Evolutionary conservation across 2,888 invertebrate genomes (phyloP).

Genomic region (Aporophyla lueneburgensis): DNA sequence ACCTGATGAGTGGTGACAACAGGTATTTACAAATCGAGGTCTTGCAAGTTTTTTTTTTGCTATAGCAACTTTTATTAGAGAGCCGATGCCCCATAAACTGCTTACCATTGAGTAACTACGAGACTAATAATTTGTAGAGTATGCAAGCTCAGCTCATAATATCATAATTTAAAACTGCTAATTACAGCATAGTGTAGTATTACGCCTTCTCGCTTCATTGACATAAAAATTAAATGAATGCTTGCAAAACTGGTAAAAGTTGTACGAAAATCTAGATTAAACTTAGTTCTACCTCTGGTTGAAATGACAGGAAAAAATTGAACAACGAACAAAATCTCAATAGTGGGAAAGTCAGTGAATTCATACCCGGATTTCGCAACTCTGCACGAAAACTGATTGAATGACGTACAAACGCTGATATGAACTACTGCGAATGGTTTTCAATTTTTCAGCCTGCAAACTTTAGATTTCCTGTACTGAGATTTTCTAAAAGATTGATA

Average conservation of each 20-base stretch:
- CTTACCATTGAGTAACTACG: background rate
- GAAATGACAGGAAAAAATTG: conserved; percentile 2
- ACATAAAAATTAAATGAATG: no score
- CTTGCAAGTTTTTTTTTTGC: background rate
- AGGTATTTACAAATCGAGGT: background rate
- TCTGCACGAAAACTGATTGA: conserved; percentile 43
- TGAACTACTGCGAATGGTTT: conserved; percentile 14
- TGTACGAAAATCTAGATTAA: background rate
- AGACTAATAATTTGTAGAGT: background rate
- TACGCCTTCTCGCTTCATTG: background rate
- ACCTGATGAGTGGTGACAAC: background rate
- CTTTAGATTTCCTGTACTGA: background rate
- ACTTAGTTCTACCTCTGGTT: background rate
- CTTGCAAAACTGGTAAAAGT: background rate
- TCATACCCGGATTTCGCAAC: conserved; percentile 29
- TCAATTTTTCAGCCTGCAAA: conserved; percentile 5
- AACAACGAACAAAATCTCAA: conserved; percentile 4
- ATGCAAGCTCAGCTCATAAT: background rate
- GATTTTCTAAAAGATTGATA: background rate
- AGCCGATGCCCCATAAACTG: background rate
- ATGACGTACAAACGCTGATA: conserved; percentile 32
- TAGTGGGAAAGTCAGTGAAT: background rate
- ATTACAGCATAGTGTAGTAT: background rate
- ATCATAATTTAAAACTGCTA: background rate
- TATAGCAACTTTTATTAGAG: background rate